Conservation (phyloP, 2,888 invertebrate species). For the Stratiomys singularior region DNA sequence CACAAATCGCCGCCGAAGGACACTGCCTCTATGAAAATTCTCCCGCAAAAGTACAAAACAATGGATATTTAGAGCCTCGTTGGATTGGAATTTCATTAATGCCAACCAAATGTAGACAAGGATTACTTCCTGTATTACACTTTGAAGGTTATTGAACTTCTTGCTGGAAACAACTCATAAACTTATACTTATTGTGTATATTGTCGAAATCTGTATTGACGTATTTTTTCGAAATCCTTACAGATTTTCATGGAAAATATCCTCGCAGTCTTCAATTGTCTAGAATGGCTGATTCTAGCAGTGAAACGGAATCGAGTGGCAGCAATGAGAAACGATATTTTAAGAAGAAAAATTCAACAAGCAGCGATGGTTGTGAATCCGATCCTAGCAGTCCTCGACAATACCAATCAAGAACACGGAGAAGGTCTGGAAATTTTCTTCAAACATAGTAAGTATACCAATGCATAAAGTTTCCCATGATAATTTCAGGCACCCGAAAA, state of each 20-base stretch:
- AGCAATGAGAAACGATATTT: conserved; percentile 51
- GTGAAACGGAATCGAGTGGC: conserved; percentile 61
- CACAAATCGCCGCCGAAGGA: conserved; percentile 62
- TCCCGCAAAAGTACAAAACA: conserved; percentile 56
- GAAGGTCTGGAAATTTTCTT: conserved; percentile 24
- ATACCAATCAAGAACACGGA: conserved; percentile 38
- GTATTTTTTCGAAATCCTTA: neutral
- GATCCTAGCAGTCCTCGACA: conserved; percentile 58
- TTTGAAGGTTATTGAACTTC: conserved; percentile 56
- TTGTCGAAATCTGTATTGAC: neutral
- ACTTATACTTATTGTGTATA: no score
- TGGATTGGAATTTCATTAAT: conserved; percentile 63
- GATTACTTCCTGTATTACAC: conserved; percentile 61
- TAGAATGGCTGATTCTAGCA: conserved; percentile 59
- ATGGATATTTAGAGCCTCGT: conserved; percentile 56
- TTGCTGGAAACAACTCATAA: no score
- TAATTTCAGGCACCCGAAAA: conserved; percentile 48
- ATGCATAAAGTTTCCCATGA: neutral
- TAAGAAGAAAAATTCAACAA: conserved; percentile 57
- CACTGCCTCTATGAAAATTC: conserved; percentile 60
- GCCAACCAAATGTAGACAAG: conserved; percentile 63
- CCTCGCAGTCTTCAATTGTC: conserved; percentile 55
- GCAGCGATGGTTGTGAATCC: conserved; percentile 65
- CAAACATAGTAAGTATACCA: no score
- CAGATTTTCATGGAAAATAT: conserved; percentile 53